A percentile compares a stretch with the other conserved stretches of the same genome.
Evolutionary conservation across 1,140 invertebrate species (phyloP).

Genomic region (Neodiprion lecontei): DNA sequence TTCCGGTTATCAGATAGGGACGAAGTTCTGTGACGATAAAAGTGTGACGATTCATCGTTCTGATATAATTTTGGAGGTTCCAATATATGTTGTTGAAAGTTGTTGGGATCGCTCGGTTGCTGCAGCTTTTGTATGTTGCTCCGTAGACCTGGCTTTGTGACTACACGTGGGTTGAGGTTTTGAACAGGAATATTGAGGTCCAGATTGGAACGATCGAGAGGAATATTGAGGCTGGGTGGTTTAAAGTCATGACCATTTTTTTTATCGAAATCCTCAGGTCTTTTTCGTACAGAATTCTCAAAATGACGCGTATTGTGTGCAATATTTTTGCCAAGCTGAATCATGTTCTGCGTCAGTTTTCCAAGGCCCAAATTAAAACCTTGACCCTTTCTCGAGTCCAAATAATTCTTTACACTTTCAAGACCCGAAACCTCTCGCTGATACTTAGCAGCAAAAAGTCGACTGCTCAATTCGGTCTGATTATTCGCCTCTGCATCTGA

Average conservation of each 20-base stretch:
- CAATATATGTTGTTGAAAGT: constrained; percentile 48
- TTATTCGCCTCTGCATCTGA: constrained; percentile 48
- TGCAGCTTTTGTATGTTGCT: constrained; percentile 29
- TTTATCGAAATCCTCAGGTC: background rate
- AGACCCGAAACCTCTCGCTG: constrained; percentile 51
- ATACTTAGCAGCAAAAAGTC: constrained; percentile 53
- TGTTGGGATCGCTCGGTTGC: constrained; percentile 32
- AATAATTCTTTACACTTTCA: constrained; percentile 56
- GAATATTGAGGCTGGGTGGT: constrained; percentile 30
- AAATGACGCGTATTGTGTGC: constrained; percentile 46
- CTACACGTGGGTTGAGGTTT: background rate
- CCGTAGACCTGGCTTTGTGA: constrained; percentile 24
- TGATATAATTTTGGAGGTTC: constrained; percentile 56
- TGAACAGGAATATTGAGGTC: constrained; percentile 44
- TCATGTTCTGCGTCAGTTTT: constrained; percentile 53
- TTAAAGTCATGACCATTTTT: background rate
- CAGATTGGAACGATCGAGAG: constrained; percentile 45
- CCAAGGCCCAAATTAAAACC: constrained; percentile 47
- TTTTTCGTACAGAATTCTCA: constrained; percentile 29
- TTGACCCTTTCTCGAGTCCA: constrained; percentile 53
- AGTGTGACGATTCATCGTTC: constrained; percentile 42
- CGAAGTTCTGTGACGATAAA: constrained; percentile 52
- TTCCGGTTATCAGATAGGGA: constrained; percentile 54
- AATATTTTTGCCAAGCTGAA: constrained; percentile 51
- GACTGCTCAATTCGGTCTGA: constrained; percentile 44